phyloP scores from a whole-genome alignment of 2,888 invertebrate genomes.

The Endotricha flammealis region DNA sequence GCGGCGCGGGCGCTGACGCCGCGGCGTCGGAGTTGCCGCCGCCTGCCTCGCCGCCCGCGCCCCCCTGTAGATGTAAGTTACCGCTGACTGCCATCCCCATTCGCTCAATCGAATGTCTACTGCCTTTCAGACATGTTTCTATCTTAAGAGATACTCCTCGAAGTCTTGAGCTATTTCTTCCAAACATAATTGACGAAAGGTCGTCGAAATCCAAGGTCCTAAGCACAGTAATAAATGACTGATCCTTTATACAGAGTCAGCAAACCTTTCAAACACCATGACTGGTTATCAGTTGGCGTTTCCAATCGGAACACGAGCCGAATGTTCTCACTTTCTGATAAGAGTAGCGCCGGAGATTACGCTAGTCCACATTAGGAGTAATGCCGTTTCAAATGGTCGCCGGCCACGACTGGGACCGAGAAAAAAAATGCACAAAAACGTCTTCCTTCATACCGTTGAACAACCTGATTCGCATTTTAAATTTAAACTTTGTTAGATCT shows the following conservation, averaged over 20 bases:
- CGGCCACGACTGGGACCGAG: constrained; percentile 39
- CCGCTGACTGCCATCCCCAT: constrained; percentile 66
- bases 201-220: constrained; percentile 30
- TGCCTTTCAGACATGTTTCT: constrained; percentile 56
- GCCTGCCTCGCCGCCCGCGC: constrained; percentile 66
- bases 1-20: constrained; percentile 65
- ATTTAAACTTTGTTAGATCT: constrained; percentile 69
- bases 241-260: constrained; percentile 26
- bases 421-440: constrained; percentile 72
- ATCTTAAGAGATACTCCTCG: constrained; percentile 41
- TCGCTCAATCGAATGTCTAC: constrained; percentile 53
- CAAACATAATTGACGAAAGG: constrained; percentile 31
- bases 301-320: constrained; percentile 28
- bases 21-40: constrained; percentile 63
- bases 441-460: constrained; percentile 76
- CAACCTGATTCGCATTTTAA: constrained; percentile 69
- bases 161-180: constrained; percentile 45
- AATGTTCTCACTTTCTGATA: too few species aligned
- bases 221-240: constrained; percentile 4
- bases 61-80: constrained; percentile 71
- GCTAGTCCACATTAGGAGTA: constrained; percentile 51
- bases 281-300: constrained; percentile 39
- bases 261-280: constrained; percentile 26
- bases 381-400: constrained; percentile 48
- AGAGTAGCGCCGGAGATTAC: constrained; percentile 33